Evolutionary conservation across 2,888 invertebrate species (phyloP).

Genomic region (Phaedon cochleariae): DNA sequence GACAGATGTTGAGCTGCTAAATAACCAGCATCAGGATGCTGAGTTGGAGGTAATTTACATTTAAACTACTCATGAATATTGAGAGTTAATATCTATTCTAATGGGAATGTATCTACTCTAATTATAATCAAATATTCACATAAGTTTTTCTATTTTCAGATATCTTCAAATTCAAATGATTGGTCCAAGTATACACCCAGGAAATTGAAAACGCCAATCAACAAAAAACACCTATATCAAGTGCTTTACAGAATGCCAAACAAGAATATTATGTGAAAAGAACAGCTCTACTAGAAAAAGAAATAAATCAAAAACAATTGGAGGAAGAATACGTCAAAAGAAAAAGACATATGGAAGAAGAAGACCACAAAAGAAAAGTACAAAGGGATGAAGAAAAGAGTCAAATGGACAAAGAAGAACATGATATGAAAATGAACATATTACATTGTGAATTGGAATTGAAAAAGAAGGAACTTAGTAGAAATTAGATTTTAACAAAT

Average conservation of each 20-base stretch:
- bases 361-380: conserved; percentile 2
- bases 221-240: background rate
- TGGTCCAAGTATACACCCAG: conserved; percentile 14
- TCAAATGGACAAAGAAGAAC: too few relatives aligned
- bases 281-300: background rate
- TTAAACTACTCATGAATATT: too few relatives aligned
- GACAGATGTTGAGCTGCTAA: background rate
- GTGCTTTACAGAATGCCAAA: conserved; percentile 4
- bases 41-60: too few relatives aligned
- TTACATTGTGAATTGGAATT: conserved; percentile 8
- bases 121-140: conserved; percentile 2
- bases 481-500: background rate
- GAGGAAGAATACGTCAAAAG: background rate
- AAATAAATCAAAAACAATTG: conserved; percentile 8
- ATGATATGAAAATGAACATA: conserved; percentile 7
- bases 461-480: conserved; percentile 6
- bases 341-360: background rate
- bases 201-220: conserved; percentile 1
- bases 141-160: conserved; percentile 4
- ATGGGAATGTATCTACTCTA: too few relatives aligned
- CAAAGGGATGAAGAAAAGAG: conserved; percentile 8
- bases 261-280: background rate
- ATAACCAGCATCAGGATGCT: background rate
- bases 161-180: background rate
- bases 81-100: too few relatives aligned